Conservation (phyloP, 2,888 invertebrate genomes). For the Scaptomyza caliginosa region DNA sequence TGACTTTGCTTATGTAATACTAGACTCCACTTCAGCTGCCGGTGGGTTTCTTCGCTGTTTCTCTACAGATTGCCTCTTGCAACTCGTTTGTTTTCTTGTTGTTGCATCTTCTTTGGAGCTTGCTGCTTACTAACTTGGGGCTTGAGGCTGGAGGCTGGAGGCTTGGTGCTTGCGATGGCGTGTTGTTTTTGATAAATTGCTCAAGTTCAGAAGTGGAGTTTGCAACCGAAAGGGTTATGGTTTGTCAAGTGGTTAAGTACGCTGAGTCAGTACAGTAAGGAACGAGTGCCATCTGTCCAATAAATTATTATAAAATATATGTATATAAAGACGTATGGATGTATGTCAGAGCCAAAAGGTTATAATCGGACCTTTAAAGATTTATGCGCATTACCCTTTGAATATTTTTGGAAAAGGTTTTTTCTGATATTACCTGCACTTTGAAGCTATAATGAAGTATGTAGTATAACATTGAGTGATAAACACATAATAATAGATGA, state of each 20-base stretch:
- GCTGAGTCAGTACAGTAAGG: background rate
- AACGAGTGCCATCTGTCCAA: slow-evolving; percentile 9
- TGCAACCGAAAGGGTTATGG: slow-evolving; percentile 20
- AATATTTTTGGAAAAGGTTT: no score
- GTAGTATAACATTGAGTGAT: slow-evolving; percentile 2
- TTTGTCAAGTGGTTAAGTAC: slow-evolving; percentile 45
- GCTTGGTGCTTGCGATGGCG: no score
- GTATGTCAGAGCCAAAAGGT: slow-evolving; percentile 5
- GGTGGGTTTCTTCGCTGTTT: slow-evolving; percentile 23
- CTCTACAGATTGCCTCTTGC: slow-evolving; percentile 19
- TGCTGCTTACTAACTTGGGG: slow-evolving; percentile 10
- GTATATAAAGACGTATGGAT: background rate
- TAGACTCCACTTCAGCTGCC: slow-evolving; percentile 61
- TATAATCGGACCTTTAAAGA: background rate
- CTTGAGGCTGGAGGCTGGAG: background rate
- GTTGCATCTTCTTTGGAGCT: slow-evolving; percentile 42
- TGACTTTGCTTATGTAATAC: slow-evolving; percentile 75
- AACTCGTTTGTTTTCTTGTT: slow-evolving; percentile 6
- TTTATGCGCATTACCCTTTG: background rate
- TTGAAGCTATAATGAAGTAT: no score
- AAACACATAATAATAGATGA: slow-evolving; percentile 13
- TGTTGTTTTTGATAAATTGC: slow-evolving; percentile 71
- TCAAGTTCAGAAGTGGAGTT: slow-evolving; percentile 49
- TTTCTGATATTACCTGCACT: no score
- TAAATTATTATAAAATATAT: background rate